These are phyloP conservation scores for Micrastur ruficollis DNA, from an alignment of 2,797 vertebrate genomes.

Conservation along the genomic window DNA sequence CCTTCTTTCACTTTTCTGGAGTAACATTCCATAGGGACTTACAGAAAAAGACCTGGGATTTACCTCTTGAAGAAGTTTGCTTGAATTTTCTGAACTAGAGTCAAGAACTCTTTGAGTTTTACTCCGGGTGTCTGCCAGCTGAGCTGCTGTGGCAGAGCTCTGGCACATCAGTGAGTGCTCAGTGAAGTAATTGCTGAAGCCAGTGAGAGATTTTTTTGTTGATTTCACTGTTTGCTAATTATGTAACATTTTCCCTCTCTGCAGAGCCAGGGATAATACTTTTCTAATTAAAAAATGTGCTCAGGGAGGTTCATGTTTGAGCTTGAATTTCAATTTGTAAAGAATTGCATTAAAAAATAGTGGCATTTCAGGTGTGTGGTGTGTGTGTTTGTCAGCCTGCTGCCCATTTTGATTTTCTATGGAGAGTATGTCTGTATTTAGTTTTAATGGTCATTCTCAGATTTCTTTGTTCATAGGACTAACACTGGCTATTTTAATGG, in stretches of 20 bases:
- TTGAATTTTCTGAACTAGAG: background rate
- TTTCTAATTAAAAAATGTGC: conserved; percentile 16
- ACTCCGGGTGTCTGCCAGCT: background rate
- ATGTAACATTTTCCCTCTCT: background rate
- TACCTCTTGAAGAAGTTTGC: background rate
- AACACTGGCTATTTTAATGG: background rate
- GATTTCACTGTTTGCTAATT: background rate
- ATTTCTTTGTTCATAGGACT: background rate
- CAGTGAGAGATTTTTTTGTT: background rate
- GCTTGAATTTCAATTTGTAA: background rate
- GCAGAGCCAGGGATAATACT: conserved; percentile 1
- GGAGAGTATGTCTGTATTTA: background rate
- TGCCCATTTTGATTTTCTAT: background rate
- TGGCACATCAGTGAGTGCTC: background rate
- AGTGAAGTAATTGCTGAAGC: background rate
- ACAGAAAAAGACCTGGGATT: background rate
- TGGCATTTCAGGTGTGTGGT: background rate
- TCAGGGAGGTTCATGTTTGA: background rate
- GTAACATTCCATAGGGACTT: background rate
- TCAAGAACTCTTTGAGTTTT: background rate
- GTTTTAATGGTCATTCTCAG: background rate
- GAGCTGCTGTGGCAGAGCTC: background rate
- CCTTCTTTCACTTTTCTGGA: background rate
- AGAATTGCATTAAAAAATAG: background rate
- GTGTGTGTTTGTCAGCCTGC: background rate